Base-by-base conservation (phyloP, 1,140 invertebrate species). In the Dendrolimus punctatus region DNA sequence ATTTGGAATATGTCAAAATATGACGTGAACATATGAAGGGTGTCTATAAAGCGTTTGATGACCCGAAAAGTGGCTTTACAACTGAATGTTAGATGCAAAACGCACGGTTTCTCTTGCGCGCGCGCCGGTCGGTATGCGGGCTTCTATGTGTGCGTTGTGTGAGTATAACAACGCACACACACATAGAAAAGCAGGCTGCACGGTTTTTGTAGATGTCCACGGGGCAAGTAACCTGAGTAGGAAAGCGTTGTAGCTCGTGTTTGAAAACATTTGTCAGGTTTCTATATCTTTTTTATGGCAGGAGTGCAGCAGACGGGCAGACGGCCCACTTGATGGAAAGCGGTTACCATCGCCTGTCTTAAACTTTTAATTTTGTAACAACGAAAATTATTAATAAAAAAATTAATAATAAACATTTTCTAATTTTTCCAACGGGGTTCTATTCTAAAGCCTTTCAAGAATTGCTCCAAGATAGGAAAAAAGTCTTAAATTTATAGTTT, bases 121-220 rank as follows among this genome's bases (percentile, higher is more conserved):
- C 66, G 76, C 79, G 73, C 72, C 55, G 60, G 38, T 69, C 73
- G 82, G 79, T 83, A 83, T 83, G 82, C 79, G 77, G 53, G 23
- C 48, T 44, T 49, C 51, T 4, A 4, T 68, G 72, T 78, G 68
- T 78, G 81, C 43, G 73, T 71, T 41, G 41, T 55, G 38, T 60
- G 50, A 49, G 8, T 41, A 68, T 63, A 66, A 39, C 45, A 38
- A 40, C 47, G 48, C 51, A 71, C 67, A 40, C 74, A 80, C 76
- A 83, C 74, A 62, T 1, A 6, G 5, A 50, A 8, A 45, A 10
- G 55, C 64, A 76, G 71, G 73, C 76, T 81, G 77, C 78, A 83
- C 75, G 80, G 82, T 85, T 85, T 85, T 85, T 85, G 82, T 85
- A 71, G 77, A 85, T 85, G 80, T 83, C 82, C 82, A 83, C 80